Evolutionary conservation across 2,888 invertebrate genomes (phyloP), one percentile per base, ranked within the genome.

Genomic region (Copidosoma aretas): DNA sequence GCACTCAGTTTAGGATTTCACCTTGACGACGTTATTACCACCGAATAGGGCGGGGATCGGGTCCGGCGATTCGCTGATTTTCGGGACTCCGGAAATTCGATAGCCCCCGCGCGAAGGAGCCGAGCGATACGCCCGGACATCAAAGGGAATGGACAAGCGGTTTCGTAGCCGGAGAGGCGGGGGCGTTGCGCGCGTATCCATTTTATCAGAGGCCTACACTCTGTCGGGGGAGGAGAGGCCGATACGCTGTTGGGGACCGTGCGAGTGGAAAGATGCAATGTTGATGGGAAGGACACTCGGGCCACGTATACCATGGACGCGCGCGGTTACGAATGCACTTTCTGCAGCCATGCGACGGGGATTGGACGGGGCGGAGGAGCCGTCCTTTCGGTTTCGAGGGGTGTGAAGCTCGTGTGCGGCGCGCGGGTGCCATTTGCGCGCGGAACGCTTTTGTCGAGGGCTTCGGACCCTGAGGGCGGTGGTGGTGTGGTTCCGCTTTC

Each of bases 141-240:
- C 60, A 51, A 51, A 61, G 52, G 32, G 41, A 22, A 49, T 39
- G 60, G 19, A 61, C 52, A 53, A 41, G 52, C 25, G 52, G 52
- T 53, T 52, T 32, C 39, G 52, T 32, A 19, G 39, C 52, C 17
- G 22, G 46, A 46, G 14, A 46, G 2, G 46, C 3, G 12, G n/a
- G 4, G 46, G 19, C 4, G 14, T 52, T 19, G 52, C n/a, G n/a
- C 19, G 19, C 4, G 17, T 22, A 21, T 58, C 58, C 22, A 58
- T 39, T 32, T 58, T 41, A 58, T 39, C 51, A 52, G 32, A 52
- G 49, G 39, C 32, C 60, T 60, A 60, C n/a, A n/a, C 60, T 60
- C 51, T 60, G 52, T 21, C 19, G 21, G n/a, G 17, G 41, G 5
- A 39, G 24, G n/a, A 21, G 10, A 12, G 25, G 12, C 2, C 24